Evolutionary conservation across 2,797 vertebrate genomes (phyloP).

Genomic region (Hemibagrus guttatus): DNA sequence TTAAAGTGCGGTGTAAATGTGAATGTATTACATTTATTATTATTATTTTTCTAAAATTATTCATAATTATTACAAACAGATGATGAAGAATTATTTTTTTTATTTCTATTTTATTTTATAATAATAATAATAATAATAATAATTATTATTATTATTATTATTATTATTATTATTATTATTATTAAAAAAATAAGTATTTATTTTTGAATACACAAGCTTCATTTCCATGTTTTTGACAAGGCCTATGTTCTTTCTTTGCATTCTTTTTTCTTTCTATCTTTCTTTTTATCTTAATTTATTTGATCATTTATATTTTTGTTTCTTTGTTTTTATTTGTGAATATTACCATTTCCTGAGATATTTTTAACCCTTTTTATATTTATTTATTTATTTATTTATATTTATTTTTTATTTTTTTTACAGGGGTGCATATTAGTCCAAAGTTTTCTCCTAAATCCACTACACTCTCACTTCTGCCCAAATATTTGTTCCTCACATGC

Average conservation of each 20-base stretch:
- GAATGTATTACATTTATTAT: not conserved
- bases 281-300: not conserved
- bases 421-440: not conserved
- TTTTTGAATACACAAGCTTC: not conserved
- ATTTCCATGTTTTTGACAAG: not conserved
- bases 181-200: not conserved
- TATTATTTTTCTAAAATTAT: not conserved
- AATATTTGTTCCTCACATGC: conserved; percentile 9
- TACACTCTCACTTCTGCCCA: not conserved
- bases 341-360: too few relatives aligned
- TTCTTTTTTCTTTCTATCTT: not conserved
- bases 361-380: not conserved
- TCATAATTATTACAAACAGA: not conserved
- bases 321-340: not conserved
- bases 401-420: not conserved
- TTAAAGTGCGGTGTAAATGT: not conserved
- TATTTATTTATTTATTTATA: not conserved
- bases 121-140: not conserved
- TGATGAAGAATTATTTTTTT: not conserved
- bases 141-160: not conserved
- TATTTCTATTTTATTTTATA: not conserved
- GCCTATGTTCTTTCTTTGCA: too few relatives aligned
- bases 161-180: not conserved
- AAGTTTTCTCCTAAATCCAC: not conserved
- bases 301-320: not conserved